phyloP scores from a whole-genome alignment of 2,113 vertebrate species.

The Nerophis ophidion region DNA sequence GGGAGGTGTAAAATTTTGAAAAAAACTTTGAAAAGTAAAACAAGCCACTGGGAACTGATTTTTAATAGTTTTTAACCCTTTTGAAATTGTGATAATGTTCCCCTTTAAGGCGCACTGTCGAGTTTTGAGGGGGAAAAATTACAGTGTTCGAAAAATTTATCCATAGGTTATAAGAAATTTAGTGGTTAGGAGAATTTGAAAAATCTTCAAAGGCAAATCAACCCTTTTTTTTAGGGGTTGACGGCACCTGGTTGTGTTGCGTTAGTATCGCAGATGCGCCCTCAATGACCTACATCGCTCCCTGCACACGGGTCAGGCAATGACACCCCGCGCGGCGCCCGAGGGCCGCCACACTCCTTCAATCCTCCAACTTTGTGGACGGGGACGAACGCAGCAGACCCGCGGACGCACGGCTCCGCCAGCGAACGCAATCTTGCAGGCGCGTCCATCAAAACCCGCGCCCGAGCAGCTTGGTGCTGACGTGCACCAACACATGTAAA shows the following conservation, averaged over 20 bases:
- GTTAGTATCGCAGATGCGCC: slow-evolving; percentile 30
- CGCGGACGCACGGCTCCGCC: neutral
- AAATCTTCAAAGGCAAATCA: neutral
- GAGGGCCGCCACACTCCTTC: slow-evolving; percentile 3
- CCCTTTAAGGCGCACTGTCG: no score
- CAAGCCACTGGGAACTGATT: no score
- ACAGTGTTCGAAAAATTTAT: no score
- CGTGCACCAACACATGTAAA: slow-evolving; percentile 36
- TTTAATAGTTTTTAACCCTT: no score
- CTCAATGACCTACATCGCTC: slow-evolving; percentile 31
- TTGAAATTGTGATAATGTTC: no score
- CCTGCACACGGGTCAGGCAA: slow-evolving; percentile 29
- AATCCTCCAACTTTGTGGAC: neutral
- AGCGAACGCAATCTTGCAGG: slow-evolving; percentile 7
- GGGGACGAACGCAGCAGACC: neutral
- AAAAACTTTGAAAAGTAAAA: no score
- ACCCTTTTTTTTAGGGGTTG: neutral
- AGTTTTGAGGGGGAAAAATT: no score
- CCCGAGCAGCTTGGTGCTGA: slow-evolving; percentile 21
- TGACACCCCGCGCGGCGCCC: slow-evolving; percentile 22
- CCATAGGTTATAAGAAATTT: no score
- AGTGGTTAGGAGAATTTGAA: no score
- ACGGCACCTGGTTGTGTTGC: slow-evolving; percentile 1
- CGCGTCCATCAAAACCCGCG: slow-evolving; percentile 18
- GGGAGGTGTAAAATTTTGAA: no score